Evolutionary conservation across 2,113 vertebrate genomes (phyloP).

Genomic region (Osmerus eperlanus): DNA sequence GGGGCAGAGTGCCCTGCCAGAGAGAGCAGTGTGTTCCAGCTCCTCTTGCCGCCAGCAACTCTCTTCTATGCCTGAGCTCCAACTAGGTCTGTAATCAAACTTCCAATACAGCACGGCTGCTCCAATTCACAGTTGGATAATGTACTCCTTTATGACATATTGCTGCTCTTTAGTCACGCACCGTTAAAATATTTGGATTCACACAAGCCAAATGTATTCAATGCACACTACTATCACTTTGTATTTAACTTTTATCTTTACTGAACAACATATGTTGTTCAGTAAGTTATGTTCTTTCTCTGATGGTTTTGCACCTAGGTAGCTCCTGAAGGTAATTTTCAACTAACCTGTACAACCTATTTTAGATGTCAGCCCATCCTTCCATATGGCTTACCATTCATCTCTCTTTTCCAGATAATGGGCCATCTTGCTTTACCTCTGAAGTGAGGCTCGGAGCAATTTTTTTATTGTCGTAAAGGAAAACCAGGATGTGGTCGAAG

Average conservation of each 20-base stretch:
- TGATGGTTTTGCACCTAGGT: too few species aligned
- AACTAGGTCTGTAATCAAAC: conserved; percentile 12
- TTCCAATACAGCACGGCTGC: not conserved
- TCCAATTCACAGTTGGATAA: not conserved
- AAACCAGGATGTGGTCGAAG: not conserved
- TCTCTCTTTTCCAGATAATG: too few species aligned
- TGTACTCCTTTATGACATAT: not conserved
- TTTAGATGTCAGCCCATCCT: too few species aligned
- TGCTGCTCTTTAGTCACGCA: not conserved
- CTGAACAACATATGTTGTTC: not conserved
- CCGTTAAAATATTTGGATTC: not conserved
- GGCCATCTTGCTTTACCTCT: not conserved
- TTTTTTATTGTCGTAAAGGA: not conserved
- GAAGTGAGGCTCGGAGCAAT: not conserved
- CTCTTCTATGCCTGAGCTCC: not conserved
- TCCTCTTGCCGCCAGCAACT: conserved; percentile 4
- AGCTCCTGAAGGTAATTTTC: too few species aligned
- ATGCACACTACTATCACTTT: not conserved
- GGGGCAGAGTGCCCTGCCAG: conserved; percentile 14
- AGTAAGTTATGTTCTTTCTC: not conserved
- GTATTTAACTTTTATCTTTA: not conserved
- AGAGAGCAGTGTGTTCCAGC: not conserved
- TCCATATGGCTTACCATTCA: too few species aligned
- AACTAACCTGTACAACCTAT: too few species aligned
- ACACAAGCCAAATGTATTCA: not conserved